Conservation (phyloP, 2,797 vertebrate species). For the Zalophus californianus region DNA sequence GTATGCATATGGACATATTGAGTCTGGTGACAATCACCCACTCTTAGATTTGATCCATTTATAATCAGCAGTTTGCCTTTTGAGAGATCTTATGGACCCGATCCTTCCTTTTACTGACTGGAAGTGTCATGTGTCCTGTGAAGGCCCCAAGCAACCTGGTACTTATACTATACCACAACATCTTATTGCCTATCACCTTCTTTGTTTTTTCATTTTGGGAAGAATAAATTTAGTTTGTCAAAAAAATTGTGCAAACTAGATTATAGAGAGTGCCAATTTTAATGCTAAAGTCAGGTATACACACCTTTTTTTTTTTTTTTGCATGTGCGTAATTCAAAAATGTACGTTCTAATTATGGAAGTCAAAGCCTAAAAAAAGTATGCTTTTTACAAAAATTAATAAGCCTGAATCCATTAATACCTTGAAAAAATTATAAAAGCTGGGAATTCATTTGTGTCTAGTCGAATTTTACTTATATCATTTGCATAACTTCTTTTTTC, state of each 20-base stretch:
- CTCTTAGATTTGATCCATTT: no score
- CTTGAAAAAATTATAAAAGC: neutral
- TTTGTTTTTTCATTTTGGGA: neutral
- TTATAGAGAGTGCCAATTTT: neutral
- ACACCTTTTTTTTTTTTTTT: neutral
- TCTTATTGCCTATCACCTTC: neutral
- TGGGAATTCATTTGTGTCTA: neutral
- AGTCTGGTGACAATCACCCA: neutral
- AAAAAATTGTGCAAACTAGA: neutral
- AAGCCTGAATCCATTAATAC: neutral
- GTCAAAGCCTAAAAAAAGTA: neutral
- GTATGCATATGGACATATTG: no score
- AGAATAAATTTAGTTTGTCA: neutral
- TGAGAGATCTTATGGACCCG: neutral
- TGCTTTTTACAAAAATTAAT: neutral
- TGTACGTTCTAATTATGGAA: neutral
- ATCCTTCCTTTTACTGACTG: neutral
- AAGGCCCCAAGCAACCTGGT: fast-evolving
- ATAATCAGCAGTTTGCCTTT: neutral
- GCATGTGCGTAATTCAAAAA: neutral
- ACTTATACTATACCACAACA: fast-evolving
- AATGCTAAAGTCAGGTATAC: neutral
- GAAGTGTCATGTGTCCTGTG: no score
- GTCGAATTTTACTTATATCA: neutral
- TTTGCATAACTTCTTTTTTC: neutral